Evolutionary conservation across 2,888 invertebrate genomes (phyloP).

Genomic region (Mythimna loreyi): DNA sequence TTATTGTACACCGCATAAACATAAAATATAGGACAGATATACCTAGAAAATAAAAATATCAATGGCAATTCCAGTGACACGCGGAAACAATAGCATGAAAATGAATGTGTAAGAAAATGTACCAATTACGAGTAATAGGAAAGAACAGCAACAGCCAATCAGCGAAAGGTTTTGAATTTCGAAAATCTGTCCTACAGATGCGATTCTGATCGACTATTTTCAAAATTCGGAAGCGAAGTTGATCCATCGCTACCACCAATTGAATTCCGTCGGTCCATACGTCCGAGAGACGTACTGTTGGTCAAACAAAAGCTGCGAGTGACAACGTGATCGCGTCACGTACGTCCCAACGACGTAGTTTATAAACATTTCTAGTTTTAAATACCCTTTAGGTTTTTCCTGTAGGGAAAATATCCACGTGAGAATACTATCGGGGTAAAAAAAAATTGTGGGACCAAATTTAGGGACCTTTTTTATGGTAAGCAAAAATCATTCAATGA

Average conservation of each 20-base stretch:
- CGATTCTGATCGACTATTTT: constrained; percentile 26
- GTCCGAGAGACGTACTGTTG: constrained; percentile 33
- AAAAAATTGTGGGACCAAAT: too few species aligned
- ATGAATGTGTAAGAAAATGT: too few species aligned
- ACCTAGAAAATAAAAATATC: too few species aligned
- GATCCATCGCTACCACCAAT: constrained; percentile 34
- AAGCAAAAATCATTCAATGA: too few species aligned
- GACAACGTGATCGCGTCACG: constrained; percentile 57
- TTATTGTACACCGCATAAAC: too few species aligned
- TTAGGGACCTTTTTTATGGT: too few species aligned
- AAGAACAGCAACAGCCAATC: neutral
- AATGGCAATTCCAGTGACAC: too few species aligned
- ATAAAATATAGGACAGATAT: too few species aligned
- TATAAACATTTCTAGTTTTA: constrained; percentile 31
- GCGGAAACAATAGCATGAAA: neutral
- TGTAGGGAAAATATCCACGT: neutral
- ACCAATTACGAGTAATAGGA: neutral
- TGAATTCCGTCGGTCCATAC: constrained; percentile 30
- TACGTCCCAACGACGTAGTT: constrained; percentile 30
- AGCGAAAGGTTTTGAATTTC: neutral
- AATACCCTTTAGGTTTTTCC: neutral
- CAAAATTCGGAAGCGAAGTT: neutral
- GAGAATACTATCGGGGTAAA: too few species aligned
- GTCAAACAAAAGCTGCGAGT: constrained; percentile 49
- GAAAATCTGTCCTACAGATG: neutral